Base-by-base conservation (phyloP, 1,140 invertebrate genomes). In the Lucilia sericata region DNA sequence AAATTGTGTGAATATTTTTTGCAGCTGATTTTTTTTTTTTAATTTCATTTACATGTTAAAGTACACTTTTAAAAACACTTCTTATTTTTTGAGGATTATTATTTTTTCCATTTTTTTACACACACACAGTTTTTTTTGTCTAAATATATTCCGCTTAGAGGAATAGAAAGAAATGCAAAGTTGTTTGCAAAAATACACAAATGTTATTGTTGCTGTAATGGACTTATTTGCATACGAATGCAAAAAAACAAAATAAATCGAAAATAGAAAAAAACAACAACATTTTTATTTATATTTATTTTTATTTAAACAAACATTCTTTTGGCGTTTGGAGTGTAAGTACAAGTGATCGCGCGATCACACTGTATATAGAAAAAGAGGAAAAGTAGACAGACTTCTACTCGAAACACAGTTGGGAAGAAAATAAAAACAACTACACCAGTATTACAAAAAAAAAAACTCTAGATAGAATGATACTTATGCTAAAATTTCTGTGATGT, bases 171-270 rank as follows among this genome's bases (percentile, higher is more conserved):
- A 75, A 75, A 55, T 55, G 74, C 51, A 55, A 75, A 75, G 74
- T 25, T 75, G 19, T 75, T 34, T 5, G n/a, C n/a, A 74, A 74
- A 12, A 75, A 75, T 34, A 34, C 13, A 14, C 30, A 34, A 19
- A 42, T 76, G 49, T 70, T 76, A 34, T 60, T 81, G 30, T 84
- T 84, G 47, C 82, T 84, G 34, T 82, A 36, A 60, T 83, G 82
- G 81, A 82, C 84, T 84, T 84, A 83, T 84, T 84, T 84, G 84
- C 84, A 84, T 84, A 84, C 82, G 84, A 84, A 84, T 83, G 82
- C 84, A 83, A 78, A 84, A 47, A 4, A 30, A n/a, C n/a, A n/a
- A 30, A 30, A 30, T 30, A 3, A 30, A 30, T 30, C 25, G 25
- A 30, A 30, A 30, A 30, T 30, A 30, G 25, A 78, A 78, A 78